Base-by-base conservation (phyloP, 2,888 invertebrate genomes). In the Globia sparganii region DNA sequence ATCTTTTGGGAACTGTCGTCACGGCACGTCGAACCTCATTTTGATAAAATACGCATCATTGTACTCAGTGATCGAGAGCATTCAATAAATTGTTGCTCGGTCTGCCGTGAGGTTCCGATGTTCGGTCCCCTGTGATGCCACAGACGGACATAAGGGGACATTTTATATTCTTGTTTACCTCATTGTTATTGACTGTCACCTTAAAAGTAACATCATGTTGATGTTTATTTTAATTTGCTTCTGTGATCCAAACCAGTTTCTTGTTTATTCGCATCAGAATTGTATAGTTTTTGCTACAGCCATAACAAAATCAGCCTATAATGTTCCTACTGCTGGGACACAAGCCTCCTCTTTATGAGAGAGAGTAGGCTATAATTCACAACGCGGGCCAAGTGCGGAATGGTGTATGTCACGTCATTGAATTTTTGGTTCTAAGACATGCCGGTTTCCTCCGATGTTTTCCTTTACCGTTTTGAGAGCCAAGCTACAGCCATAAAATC, bases 101-200 rank as follows among this genome's bases (percentile, higher is more conserved):
- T 49, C 64, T 56, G 49, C 61, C 72, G 72, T 61, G 58, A 18
- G 64, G 64, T 68, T 53, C 49, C 31, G 64, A 66, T 43, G 21
- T 69, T 28, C 49, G 56, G 61, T 75, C 64, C 25, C 64, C 68
- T 70, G 49, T 56, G 62, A 43, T 46, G 65, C 28, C 34, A 58
- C 31, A 6, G 31, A 61, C 43, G 61, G 49, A 66, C 83, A 40
- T 74, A 73, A 75, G 75, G 58, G 46, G 65, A 66, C 72, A 79
- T 84, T 87, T 68, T 76, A 81, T 78, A 65, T 76, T 80, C 76
- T 85, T 77, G 76, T 83, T 86, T 83, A 80, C 75, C 75, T 77
- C 28, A 80, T 83, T 85, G 69, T 85, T 73, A 81, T 68, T 72
- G 70, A 58, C 6, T 61, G 49, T 61, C n/a, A 62, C 59, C 66